Evolutionary conservation across 2,797 vertebrate genomes (phyloP).

Genomic region (Mastacembelus armatus): DNA sequence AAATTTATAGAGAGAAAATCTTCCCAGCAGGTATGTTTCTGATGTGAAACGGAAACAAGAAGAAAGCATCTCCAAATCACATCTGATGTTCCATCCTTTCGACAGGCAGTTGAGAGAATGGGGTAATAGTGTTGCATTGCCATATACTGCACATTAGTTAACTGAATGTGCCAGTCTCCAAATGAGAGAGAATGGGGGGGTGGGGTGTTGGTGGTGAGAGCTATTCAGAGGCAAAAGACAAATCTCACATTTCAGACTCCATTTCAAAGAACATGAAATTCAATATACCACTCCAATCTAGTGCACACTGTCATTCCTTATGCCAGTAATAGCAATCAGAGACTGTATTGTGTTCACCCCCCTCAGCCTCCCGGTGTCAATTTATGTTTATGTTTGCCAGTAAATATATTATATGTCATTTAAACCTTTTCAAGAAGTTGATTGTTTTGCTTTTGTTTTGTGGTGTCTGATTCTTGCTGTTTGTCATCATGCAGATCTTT

Average conservation of each 20-base stretch:
- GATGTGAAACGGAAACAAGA: constrained; percentile 70
- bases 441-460: constrained; percentile 76
- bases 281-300: constrained; percentile 81
- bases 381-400: constrained; percentile 84
- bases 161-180: constrained; percentile 76
- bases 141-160: constrained; percentile 73
- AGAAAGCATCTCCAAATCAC: constrained; percentile 74
- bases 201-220: constrained; percentile 30
- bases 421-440: constrained; percentile 79
- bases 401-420: constrained; percentile 86
- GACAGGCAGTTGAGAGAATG: constrained; percentile 70
- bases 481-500: constrained; percentile 73
- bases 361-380: constrained; percentile 77
- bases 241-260: constrained; percentile 84
- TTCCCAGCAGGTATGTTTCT: constrained; percentile 74
- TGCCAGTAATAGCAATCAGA: constrained; percentile 82
- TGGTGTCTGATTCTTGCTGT: constrained; percentile 61
- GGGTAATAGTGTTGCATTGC: constrained; percentile 65
- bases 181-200: constrained; percentile 66
- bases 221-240: constrained; percentile 76
- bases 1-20: constrained; percentile 63
- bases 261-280: constrained; percentile 87
- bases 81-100: constrained; percentile 67
- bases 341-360: constrained; percentile 81
- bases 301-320: constrained; percentile 77